Base-by-base conservation (phyloP, 2,888 invertebrate species). In the Scaptomyza cyrtandrae region DNA sequence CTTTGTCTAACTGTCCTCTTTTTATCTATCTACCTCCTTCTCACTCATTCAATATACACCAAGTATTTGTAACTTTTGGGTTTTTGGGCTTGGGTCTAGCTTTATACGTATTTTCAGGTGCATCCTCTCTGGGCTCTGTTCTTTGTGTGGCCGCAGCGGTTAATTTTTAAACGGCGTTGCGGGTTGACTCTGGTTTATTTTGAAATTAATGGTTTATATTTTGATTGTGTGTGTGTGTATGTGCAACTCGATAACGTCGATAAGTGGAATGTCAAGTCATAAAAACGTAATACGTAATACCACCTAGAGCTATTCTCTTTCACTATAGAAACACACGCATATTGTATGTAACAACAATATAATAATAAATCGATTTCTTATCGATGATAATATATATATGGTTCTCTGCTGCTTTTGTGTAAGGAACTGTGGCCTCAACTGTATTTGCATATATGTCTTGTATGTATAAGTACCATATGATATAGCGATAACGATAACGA, bases 41-140 rank as follows among this genome's bases (percentile, higher is more conserved):
- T 37, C 35, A 50, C 39, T 31, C 46, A 52, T 57, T 33, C 29
- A 49, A 49, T 68, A 53, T 43, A 50, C 52, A 53, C 58, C 58
- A 62, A 24, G 46, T 78, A 75, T 64, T 68, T 62, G 75, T 79
- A 79, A 79, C 80, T 70, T 54, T 70, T 44, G 84, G 80, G 78
- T 59, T 50, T 50, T 65, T 44, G 88, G 86, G 86, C 82, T 88
- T 88, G 82, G 88, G 78, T 73, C 62, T 64, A 86, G 87, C 84
- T 75, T 88, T 84, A 73, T 62, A 73, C 64, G 84, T 83, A 67
- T 71, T 88, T 82, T 88, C 88, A 88, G 88, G 86, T 80, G 71
- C 73, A 68, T 83, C 64, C 67, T 66, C 55, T 62, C 46, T 63
- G 39, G 67, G 65, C 62, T 78, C 56, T 60, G 67, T 50, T 78